Evolutionary conservation across 2,797 vertebrate genomes (phyloP), one percentile per base, ranked within the genome.

Genomic region (Loris lydekkerianus): DNA sequence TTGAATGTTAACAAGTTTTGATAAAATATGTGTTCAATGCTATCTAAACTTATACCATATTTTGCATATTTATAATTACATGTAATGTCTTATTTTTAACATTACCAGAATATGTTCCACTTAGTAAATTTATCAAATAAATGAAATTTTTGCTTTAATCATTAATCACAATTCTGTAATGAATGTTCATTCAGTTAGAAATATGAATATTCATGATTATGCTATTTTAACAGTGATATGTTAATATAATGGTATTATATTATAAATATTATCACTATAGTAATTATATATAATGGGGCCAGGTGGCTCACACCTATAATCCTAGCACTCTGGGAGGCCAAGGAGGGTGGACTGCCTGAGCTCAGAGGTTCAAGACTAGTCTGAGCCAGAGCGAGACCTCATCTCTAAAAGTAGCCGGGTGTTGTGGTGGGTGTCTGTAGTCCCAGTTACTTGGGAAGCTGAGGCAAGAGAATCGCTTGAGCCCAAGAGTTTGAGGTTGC

Each of bases 181-280:
- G 83, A 87, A 13, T 73, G 29, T 37, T 95, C 31, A 93, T 93
- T 95, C 43, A 81, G 18, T 92, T 95, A 91, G 40, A 89, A 95
- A 90, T 76, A 85, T 43, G 40, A 89, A 29, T 25, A 95, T 56
- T 4, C 13, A 81, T 3, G n/a, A 86, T 91, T 77, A 85, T 34
- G 43, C 70, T 91, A 75, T 75, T 43, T 37, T 83, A 83, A 86
- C 4, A 70, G 37, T 82, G 82, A 60, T 25, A 29, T 8, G n/a
- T 53, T 34, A 84, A 63, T 78, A 76, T n/a, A 94, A 61, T 80
- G 27, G 75, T 69, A 96, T 21, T 73, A 69, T 18, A 53, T 87
- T 72, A 76, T 73, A 67, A 84, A 70, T 78, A 78, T 27, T 31
- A 77, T 82, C 46, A 73, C 23, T 78, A 49, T 67, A 87, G 91